Base-by-base conservation (phyloP, 2,797 vertebrate genomes). In the Channallabes apus region DNA sequence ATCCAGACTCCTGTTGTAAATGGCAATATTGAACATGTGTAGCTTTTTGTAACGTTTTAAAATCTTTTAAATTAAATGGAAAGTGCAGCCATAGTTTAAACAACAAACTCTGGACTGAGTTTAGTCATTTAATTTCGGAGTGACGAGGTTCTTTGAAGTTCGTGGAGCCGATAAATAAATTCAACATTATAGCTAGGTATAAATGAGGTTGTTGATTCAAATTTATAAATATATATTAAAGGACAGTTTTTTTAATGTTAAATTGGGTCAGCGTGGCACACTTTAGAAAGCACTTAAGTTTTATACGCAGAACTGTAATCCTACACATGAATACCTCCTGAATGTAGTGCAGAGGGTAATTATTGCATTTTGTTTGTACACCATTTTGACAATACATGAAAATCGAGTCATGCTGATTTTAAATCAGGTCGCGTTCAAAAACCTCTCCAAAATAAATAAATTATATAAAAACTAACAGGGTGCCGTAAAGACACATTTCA, bases 401-500 rank as follows among this genome's bases (percentile, higher is more conserved):
- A 78, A 14, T 38, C 56, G 22, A 32, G 56, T 14, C 56, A 24
- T 11, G 75, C 75, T 24, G 32, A 38, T 4, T 58, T 77, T 3
- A 61, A 38, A 38, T 9, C 2, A 58, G 38, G 56, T 78, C 76
- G 15, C 11, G 1, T 32, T 11, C 51, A 29, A 76, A 46, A 4
- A 3, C 35, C 35, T 3, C 35, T 3, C 38, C 17, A 6, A 24
- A 54, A 18, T 5, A 17, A 27, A 73, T 18, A 2, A 32, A 20
- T 22, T 14, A 32, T 22, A 22, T 32, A 35, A 22, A 59, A 58
- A 76, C 56, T 41, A 51, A 18, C 73, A 64, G 61, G 68, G 69
- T 69, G 83, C 79, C 86, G 78, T 81, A 11, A 84, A 65, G 17
- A 82, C 46, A 38, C 88, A 27, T 11, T 87, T 82, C 22, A 8